Evolutionary conservation across 64 coral and sea anemone species (phyloP), one percentile per base, ranked within the genome.

Genomic region (Astreopora myriophthalma): DNA sequence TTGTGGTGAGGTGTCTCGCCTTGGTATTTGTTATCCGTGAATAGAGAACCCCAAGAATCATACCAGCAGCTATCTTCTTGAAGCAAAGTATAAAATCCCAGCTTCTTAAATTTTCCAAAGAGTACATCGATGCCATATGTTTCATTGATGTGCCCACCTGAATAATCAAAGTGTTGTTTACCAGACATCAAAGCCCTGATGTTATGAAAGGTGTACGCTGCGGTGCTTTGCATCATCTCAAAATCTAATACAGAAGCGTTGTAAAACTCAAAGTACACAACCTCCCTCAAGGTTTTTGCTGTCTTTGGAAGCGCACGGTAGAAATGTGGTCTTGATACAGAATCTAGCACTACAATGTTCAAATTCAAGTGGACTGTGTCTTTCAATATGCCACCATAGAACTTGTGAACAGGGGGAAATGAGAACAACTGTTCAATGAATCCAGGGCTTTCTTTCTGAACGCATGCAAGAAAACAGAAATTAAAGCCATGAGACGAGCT

Each of bases 31-130:
- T 89, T 75, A 39, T 94, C 73, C 0, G 72, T 85, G 14, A 95
- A 61, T 46, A 90, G 9, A 30, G 87, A 90, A 22, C 93, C 93
- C 87, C 88, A 91, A 4, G 51, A 32, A 80, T 95, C 93, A 66
- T 86, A 95, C 93, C 93, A 95, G 33, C 93, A 95, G 31, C 80
- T 95, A 44, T 91, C 87, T 30, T 95, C 93, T 73, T 95, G 93
- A 6, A 95, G 75, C 26, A 95, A 80, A 0, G 93, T 95, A 16
- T 76, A 85, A 80, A 86, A 95, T 13, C 93, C 80, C 24, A 85
- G 67, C 10, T 73, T 34, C 46, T 91, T 70, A 25, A 95, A 80
- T 31, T 90, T 72, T 8, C 93, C 93, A 71, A 77, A 95, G 1
- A 95, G 57, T 19, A 57, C 58, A 34, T 90, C 69, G 4, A 86